phyloP scores from a whole-genome alignment of 2,797 vertebrate species.

The Ambastaia sidthimunki region DNA sequence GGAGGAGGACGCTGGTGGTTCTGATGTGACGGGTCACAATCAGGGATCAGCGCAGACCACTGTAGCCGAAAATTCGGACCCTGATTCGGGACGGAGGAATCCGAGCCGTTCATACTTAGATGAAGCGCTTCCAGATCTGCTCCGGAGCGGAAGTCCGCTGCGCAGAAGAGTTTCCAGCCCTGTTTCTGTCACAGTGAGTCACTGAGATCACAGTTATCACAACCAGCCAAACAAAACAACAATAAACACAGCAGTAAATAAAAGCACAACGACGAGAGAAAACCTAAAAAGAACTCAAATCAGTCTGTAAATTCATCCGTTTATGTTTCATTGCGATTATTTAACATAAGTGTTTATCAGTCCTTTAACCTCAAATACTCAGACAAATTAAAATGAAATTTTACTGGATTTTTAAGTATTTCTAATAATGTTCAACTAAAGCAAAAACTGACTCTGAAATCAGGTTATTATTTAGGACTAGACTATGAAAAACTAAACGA shows the following conservation, averaged over 20 bases:
- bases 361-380: too few species aligned
- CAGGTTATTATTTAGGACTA: too few species aligned
- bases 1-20: background rate
- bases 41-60: constrained; percentile 12
- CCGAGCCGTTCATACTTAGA: constrained; percentile 50
- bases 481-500: too few species aligned
- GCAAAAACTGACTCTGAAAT: too few species aligned
- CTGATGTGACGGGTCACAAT: constrained; percentile 1
- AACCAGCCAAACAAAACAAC: too few species aligned
- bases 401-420: background rate
- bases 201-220: too few species aligned
- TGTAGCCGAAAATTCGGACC: constrained; percentile 5
- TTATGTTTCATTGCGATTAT: background rate
- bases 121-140: constrained; percentile 74
- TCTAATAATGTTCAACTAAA: too few species aligned
- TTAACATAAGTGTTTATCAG: background rate
- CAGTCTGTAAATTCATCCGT: too few species aligned
- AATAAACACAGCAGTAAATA: background rate
- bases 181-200: constrained; percentile 75
- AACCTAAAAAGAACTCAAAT: background rate
- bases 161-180: constrained; percentile 75
- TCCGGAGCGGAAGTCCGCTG: constrained; percentile 71
- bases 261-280: background rate
- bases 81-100: constrained; percentile 5
- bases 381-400: too few species aligned